Evolutionary conservation across 2,113 vertebrate species (phyloP), one percentile per base, ranked within the genome.

Genomic region (Thamnaconus septentrionalis): DNA sequence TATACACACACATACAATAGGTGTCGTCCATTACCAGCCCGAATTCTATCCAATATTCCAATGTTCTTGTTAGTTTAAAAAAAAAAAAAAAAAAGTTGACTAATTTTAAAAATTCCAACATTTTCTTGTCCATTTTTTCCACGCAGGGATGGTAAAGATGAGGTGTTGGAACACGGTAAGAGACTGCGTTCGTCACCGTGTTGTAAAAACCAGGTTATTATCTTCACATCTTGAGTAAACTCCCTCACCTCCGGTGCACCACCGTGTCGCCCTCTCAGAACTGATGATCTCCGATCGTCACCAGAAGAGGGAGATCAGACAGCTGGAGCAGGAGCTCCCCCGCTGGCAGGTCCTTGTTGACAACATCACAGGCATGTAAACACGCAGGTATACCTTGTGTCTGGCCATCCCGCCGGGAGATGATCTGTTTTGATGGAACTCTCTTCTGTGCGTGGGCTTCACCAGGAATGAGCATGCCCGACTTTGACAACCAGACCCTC

Each of bases 271-370:
- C 3, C 59, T 71, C 18, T 52, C 79, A 98, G 96, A 98, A 85
- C 81, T 98, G 71, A 96, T 95, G 5, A 94, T 97, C 73, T 94
- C 96, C 0, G 96, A 98, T 75, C 91, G 96, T 18, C 93, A 96
- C 43, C 96, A 98, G 90, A 98, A 98, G 74, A 89, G 92, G 18
- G 96, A 98, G 89, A 98, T 98, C 72, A 91, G 94, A 48, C 96
- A 98, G 78, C 75, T 98, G 76, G 96, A 98, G 64, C 96, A 97
- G 85, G 96, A 98, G 59, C 82, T 98, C 63, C 95, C 96, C 56
- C 94, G 95, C 48, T 98, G 96, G 96, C 96, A 98, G 83, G 96
- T 96, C 65, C 88, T 98, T 0, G 96, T 97, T 0, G 96, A 98
- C 72, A 97, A 94, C 69, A 97, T 98, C 79, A 98, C 96, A 77